Evolutionary conservation across 2,113 vertebrate species (phyloP), one percentile per base, ranked within the genome.

Genomic region (Cranoglanis bouderius): DNA sequence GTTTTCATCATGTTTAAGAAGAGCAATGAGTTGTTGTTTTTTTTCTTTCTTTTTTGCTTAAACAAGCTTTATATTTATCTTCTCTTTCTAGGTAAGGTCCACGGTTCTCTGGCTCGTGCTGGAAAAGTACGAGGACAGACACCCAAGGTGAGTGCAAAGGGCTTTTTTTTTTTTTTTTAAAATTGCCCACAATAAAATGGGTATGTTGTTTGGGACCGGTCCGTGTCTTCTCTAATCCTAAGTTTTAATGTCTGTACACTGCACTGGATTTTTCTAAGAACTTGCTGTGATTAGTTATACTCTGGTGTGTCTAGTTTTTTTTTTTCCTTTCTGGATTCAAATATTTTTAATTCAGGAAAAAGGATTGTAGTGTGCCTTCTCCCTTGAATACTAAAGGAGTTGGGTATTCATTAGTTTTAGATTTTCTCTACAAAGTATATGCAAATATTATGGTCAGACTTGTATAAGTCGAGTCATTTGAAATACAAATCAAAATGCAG

Each of bases 51-150:
- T n/a, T 46, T 46, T 46, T 46, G 46, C 46, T 46, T 46, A 46
- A 53, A 32, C 2, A 55, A 9, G 4, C 7, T 29, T 26, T 51
- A 7, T n/a, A 18, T 55, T 75, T 32, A 4, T 65, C 6, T n/a
- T 12, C 18, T 77, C 8, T 85, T 35, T 72, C 29, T 74, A 96
- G 96, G 96, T 86, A 97, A 97, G 90, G 96, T 97, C 77, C 96
- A 97, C 88, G 96, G 96, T 12, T 97, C 96, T 90, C 93, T 97
- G 93, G 96, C 96, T 82, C 96, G 96, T 93, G 96, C 96, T 0
- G 96, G 96, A 85, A 97, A 97, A 95, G 96, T 97, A 80, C 94
- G 96, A 72, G 96, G 96, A 93, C 96, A 97, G 92, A 97, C 96
- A 72, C 96, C 96, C 74, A 96, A 96, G 93, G 96, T 96, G 88